Base-by-base conservation (phyloP, 2,888 invertebrate species). In the Eustalomyia histrio region DNA sequence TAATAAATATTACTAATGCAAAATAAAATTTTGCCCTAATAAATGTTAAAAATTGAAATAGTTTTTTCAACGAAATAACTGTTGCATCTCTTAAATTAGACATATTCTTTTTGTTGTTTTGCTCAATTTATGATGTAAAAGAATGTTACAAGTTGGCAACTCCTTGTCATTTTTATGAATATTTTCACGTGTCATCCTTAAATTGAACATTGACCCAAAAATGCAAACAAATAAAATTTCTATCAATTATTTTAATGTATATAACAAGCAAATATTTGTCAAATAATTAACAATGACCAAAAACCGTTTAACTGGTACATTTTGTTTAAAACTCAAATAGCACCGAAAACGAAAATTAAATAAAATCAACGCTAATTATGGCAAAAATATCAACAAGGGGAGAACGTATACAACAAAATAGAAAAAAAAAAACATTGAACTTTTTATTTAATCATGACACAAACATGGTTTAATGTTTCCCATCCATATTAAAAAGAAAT, bases 401-500 rank as follows among this genome's bases (percentile, higher is more conserved):
- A 71, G 57, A 64, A 61, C 33, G 17, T 16, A 16, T 4, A 73
- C 21, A 67, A 55, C 35, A 8, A 61, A 79, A 67, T 68, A 18
- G 33, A 50, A 58, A 53, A 63, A 65, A 64, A 43, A 10, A 55
- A 65, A 72, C 55, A 60, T 67, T 72, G 65, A 78, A 72, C 72
- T 67, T 55, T 55, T 68, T 53, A 52, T 67, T 61, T 57, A 64
- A 58, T 58, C 58, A 53, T 43, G n/a, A 50, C 39, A 50, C 71
- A 65, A 61, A 72, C 33, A 47, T 67, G 72, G 65, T 65, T 65
- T 53, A 33, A 65, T 67, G 43, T 78, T 61, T 61, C 65, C 67
- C 72, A 67, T 50, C 52, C 24, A 79, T 68, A 67, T 39, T 39
- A 67, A 17, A 35, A 71, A 64, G 68, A n/a, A 64, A 61, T 67